A percentile compares a stretch with the other conserved stretches of the same genome.
Evolutionary conservation across 1,140 invertebrate species (phyloP).

Genomic region (Neelides sp.): DNA sequence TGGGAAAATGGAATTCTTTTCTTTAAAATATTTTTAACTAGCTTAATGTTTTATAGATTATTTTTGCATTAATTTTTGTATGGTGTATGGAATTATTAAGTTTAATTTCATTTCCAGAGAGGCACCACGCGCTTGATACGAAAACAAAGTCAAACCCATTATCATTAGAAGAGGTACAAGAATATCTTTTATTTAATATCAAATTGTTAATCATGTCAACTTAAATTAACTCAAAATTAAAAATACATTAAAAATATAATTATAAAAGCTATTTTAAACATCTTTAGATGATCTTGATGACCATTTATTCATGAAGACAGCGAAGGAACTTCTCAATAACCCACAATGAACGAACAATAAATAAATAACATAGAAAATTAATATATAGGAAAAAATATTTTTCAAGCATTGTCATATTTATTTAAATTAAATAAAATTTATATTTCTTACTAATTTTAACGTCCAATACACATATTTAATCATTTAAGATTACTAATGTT

Average conservation of each 20-base stretch:
- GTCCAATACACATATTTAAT: too few species aligned
- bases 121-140: conserved; percentile 54
- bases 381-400: too few species aligned
- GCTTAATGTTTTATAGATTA: neutral
- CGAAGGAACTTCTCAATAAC: too few species aligned
- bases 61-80: neutral
- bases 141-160: conserved; percentile 60
- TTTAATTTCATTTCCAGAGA: conserved; percentile 42
- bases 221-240: conserved; percentile 1
- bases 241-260: neutral
- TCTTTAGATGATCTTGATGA: conserved; percentile 55
- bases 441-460: too few species aligned
- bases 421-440: too few species aligned
- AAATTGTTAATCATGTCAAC: neutral
- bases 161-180: conserved; percentile 54
- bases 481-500: too few species aligned
- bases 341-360: too few species aligned
- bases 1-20: conserved; percentile 32
- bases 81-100: neutral
- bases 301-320: conserved; percentile 50
- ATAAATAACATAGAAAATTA: too few species aligned
- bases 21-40: neutral
- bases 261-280: conserved; percentile 24
- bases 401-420: too few species aligned
- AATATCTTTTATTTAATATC: neutral